Percentiles rank a stretch among this genome's conserved stretches.
These are phyloP conservation scores for Theristicus caerulescens DNA, from an alignment of 2,113 vertebrate species.

Conservation along the genomic window DNA sequence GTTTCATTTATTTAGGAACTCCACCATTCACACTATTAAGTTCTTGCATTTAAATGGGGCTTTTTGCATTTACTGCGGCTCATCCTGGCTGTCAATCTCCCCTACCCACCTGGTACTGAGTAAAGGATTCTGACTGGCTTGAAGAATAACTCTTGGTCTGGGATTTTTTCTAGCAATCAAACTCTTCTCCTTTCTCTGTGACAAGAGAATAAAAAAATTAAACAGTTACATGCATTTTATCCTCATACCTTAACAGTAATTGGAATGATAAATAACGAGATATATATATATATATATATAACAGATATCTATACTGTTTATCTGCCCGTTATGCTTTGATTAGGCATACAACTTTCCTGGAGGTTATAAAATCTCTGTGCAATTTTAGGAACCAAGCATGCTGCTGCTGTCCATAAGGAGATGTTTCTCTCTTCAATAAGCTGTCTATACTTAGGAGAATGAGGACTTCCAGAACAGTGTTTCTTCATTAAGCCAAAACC, in stretches of 20 bases:
- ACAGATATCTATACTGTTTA: neutral
- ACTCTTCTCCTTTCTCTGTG: neutral
- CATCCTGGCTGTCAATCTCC: neutral
- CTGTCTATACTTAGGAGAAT: neutral
- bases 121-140: neutral
- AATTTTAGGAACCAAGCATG: neutral
- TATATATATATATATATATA: too few relatives aligned
- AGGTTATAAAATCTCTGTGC: neutral
- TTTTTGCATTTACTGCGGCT: neutral
- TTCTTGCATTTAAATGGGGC: rapidly evolving
- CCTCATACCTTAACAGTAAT: neutral
- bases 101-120: too few relatives aligned
- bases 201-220: neutral
- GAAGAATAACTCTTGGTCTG: neutral
- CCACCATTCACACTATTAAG: neutral
- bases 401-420: neutral
- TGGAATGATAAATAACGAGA: neutral
- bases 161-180: neutral
- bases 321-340: neutral
- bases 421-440: neutral
- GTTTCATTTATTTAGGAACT: neutral
- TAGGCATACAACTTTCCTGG: neutral
- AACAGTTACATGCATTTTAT: neutral
- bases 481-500: neutral
- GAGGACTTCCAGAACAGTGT: neutral